Evolutionary conservation across 2,888 invertebrate genomes (phyloP), one percentile per base, ranked within the genome.

Genomic region (Leptodirus hochenwartii): DNA sequence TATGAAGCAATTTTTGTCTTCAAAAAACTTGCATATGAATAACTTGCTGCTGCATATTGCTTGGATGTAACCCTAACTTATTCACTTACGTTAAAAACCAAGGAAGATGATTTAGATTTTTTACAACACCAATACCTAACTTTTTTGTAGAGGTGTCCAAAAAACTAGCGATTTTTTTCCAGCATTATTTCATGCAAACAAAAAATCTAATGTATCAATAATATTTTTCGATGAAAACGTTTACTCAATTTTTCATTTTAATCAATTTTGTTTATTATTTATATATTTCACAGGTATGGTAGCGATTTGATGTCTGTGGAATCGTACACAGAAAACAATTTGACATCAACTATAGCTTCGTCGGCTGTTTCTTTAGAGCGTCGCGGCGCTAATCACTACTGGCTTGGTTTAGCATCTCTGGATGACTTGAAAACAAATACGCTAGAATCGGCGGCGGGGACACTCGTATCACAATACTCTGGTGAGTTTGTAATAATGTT

Each of bases 361-460:
- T 57, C 61, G 26, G 61, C 62, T 41, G 67, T 69, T 43, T 65
- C 70, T 37, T 72, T 71, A 46, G 68, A 78, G 43, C 57, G 66
- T 43, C 50, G 50, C 17, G 69, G 66, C 36, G 60, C 61, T 25
- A 69, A 69, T 42, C 76, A 78, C 50, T 90, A 87, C 57, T 90
- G 90, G 90, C 61, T 88, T 35, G 90, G 90, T 32, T 64, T 88
- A 43, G 81, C 85, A 26, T 81, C 88, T 17, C 67, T 90, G 36
- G 90, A 90, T 56, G 87, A 88, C 56, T 67, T 91, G 31, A 67
- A 85, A 50, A 91, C 90, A 26, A 90, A 90, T 55, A 90, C 88
- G n/a, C 61, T 91, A 37, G 88, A 90, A 61, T 88, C 90, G 4
- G 87, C 90, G 15, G 81, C 84, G 30, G 88, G 88, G 30, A 71